These are phyloP conservation scores for Eumacrocentrus americanus DNA, from an alignment of 2,888 invertebrate genomes.

Conservation along the genomic window DNA sequence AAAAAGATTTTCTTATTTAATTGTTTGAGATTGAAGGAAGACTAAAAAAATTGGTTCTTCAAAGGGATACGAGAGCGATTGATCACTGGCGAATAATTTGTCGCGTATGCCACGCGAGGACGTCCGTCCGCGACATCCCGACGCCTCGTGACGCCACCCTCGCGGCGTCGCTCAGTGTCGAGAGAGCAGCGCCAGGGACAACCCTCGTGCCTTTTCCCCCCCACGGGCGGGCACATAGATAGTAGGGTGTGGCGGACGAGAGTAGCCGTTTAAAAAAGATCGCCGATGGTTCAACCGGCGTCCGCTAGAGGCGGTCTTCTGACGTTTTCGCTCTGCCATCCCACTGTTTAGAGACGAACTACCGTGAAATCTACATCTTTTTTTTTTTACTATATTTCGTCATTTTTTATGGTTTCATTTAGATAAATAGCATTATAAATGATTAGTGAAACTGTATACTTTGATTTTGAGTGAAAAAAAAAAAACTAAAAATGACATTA, in stretches of 20 bases:
- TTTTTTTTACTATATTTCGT: neutral
- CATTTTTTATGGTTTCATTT: too few relatives aligned
- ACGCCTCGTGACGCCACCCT: constrained; percentile 18
- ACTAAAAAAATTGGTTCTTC: too few relatives aligned
- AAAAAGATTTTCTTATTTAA: neutral
- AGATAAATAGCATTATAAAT: too few relatives aligned
- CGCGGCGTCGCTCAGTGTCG: constrained; percentile 22
- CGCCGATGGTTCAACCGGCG: constrained; percentile 41
- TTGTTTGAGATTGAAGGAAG: too few relatives aligned
- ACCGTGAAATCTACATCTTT: neutral
- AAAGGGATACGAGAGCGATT: neutral
- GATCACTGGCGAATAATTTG: neutral
- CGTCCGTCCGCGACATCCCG: neutral
- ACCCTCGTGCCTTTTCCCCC: constrained; percentile 24
- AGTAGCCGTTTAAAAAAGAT: constrained; percentile 44
- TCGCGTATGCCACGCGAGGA: neutral
- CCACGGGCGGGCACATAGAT: constrained; percentile 31
- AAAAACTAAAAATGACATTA: too few relatives aligned
- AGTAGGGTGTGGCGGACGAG: constrained; percentile 51
- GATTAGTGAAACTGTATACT: too few relatives aligned
- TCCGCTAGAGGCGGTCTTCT: constrained; percentile 39
- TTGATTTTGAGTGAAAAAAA: too few relatives aligned
- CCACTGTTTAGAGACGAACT: neutral
- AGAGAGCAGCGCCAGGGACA: constrained; percentile 25
- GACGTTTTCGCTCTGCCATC: constrained; percentile 11